Base-by-base conservation (phyloP, 2,888 invertebrate species). In the Synanthedon tipuliformis region DNA sequence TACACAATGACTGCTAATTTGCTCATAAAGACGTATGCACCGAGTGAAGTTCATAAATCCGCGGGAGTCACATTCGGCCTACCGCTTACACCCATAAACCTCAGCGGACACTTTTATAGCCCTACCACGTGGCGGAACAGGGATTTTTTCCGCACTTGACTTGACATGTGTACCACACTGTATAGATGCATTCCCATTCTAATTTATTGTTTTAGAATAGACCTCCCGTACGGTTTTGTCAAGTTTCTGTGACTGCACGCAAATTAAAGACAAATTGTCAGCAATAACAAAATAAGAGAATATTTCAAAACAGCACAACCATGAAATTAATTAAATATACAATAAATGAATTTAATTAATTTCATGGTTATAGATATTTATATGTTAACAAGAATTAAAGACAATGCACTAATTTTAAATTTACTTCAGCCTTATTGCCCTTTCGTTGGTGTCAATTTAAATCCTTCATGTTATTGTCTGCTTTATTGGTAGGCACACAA, bases 1-100 rank as follows among this genome's bases (percentile, higher is more conserved):
- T 74, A 73, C 77, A 83, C 83, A 85, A 84, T 86, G 86, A 84
- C 78, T 84, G 82, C 81, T 86, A 86, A 87, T 87, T 87, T 85
- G 84, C 82, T 80, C 78, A 71, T 80, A 80, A 85, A 87, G 87
- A 87, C 78, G 79, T 81, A 86, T 87, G 86, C 81, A 83, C 72
- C 72, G 69, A 59, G 64, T 64, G 64, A 65, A 71, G 79, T 80
- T 71, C 83, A 86, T 86, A 85, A 87, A 86, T 87, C 80, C 68
- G 76, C 54, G 61, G 69, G 71, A 82, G 82, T 81, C 83, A 76
- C 77, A 75, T 78, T 81, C 71, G 84, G 81, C 87, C 86, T 84
- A 86, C 84, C 86, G 85, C 85, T 77, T 80, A 81, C 82, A 79
- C 73, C 74, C 84, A 85, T 87, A 87, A 87, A 87, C 77, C 77